Evolutionary conservation across 2,888 invertebrate genomes (phyloP).

Genomic region (Eupsilia transversa): DNA sequence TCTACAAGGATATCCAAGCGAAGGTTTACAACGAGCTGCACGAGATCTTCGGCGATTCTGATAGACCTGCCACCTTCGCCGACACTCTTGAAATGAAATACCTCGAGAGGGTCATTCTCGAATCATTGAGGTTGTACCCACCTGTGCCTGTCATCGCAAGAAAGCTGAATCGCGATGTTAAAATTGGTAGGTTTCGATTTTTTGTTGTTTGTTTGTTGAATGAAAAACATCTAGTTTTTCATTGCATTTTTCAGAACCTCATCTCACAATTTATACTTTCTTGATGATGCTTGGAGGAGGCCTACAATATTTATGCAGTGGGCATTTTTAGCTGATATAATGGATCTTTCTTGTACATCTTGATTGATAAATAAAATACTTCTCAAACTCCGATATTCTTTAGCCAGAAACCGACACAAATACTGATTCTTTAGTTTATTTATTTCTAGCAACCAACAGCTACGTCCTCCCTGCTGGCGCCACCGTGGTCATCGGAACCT

Average conservation of each 20-base stretch:
- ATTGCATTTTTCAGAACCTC: neutral
- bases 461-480: constrained; percentile 93
- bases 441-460: constrained; percentile 90
- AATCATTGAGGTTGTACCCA: constrained; percentile 94
- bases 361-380: neutral
- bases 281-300: neutral
- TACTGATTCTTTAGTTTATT: neutral
- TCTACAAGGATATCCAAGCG: constrained; percentile 94
- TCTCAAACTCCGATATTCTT: neutral
- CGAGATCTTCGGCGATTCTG: constrained; percentile 94
- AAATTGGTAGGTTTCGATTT: constrained; percentile 88
- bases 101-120: constrained; percentile 94
- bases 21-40: constrained; percentile 94
- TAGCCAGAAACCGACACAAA: neutral
- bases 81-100: constrained; percentile 96
- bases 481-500: constrained; percentile 92
- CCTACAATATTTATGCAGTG: neutral
- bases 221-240: too few species aligned
- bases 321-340: too few species aligned
- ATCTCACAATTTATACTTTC: neutral
- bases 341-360: too few species aligned
- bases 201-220: too few species aligned
- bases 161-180: constrained; percentile 92
- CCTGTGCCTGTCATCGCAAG: constrained; percentile 95
- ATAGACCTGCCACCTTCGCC: constrained; percentile 93